A percentile compares a stretch with the other conserved stretches of the same genome.
phyloP scores from a whole-genome alignment of 2,888 invertebrate genomes.

The Corbicula japonica region DNA sequence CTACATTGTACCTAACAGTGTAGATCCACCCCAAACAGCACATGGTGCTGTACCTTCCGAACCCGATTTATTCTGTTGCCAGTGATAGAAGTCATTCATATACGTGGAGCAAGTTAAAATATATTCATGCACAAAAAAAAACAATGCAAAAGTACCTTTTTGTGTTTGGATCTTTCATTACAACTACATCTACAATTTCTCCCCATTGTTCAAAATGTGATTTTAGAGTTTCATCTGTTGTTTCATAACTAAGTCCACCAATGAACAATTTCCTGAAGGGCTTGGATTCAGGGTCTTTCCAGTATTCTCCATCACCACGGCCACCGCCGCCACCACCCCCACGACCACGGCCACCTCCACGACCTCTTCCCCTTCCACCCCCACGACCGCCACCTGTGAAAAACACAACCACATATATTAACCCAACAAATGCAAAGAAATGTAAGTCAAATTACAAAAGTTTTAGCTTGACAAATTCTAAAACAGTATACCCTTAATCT shows the following conservation, averaged over 20 bases:
- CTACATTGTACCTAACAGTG: no score
- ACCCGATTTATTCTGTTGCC: no score
- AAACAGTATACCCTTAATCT: not conserved
- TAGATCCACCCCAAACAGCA: no score
- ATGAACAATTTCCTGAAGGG: slow-evolving; percentile 95
- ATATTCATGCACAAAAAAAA: no score
- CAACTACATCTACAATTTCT: slow-evolving; percentile 88
- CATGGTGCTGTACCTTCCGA: no score
- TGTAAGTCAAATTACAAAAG: not conserved
- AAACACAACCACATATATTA: not conserved
- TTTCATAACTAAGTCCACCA: slow-evolving; percentile 97
- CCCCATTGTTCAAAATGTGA: slow-evolving; percentile 98
- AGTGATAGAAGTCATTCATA: no score
- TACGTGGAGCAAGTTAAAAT: no score
- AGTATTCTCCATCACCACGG: slow-evolving; percentile 46
- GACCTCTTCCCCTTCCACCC: slow-evolving; percentile 49
- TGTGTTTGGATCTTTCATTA: slow-evolving; percentile 75
- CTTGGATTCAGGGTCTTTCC: slow-evolving; percentile 67
- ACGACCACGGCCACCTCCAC: slow-evolving; percentile 54
- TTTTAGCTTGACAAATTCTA: not conserved
- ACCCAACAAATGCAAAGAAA: not conserved
- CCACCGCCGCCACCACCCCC: slow-evolving; percentile 51
- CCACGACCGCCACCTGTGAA: slow-evolving; percentile 45
- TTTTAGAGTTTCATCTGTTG: slow-evolving; percentile 96
- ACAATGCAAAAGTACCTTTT: no score